A percentile compares a stretch with the other conserved stretches of the same genome.
These are phyloP conservation scores for Morinoia aosen DNA, from an alignment of 2,888 invertebrate genomes.

Conservation along the genomic window DNA sequence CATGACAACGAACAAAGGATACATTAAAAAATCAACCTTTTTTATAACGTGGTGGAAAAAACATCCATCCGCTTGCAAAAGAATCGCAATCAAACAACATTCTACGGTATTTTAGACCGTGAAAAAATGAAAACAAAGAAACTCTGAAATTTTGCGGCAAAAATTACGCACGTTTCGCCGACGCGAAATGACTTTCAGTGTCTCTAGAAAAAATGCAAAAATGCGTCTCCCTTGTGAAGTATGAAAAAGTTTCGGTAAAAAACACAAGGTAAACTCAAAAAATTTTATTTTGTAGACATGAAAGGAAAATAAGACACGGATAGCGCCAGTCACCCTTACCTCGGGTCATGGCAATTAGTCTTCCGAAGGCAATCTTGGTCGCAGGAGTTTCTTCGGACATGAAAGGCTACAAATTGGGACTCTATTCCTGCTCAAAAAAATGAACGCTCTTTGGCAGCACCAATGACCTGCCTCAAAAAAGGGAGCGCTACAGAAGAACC, in stretches of 20 bases:
- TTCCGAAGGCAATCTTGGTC: slow-evolving; percentile 18
- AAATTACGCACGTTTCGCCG: not conserved
- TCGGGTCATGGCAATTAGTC: not conserved
- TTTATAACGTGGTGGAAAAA: not conserved
- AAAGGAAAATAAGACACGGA: not conserved
- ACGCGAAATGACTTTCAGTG: not conserved
- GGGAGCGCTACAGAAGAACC: not conserved
- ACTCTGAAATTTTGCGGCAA: not conserved
- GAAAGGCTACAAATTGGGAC: slow-evolving; percentile 32
- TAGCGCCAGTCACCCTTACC: not conserved
- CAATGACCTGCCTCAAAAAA: not conserved
- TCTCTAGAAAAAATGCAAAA: not conserved
- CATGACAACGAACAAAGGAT: no score
- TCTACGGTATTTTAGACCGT: not conserved
- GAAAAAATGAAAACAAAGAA: not conserved
- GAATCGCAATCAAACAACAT: no score
- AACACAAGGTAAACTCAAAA: not conserved
- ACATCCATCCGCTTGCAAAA: not conserved
- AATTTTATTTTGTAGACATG: not conserved
- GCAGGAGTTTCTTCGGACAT: not conserved
- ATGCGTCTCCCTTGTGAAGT: not conserved
- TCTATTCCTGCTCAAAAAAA: slow-evolving; percentile 6
- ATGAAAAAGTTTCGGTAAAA: not conserved
- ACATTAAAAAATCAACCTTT: not conserved
- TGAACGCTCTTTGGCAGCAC: not conserved